These are phyloP conservation scores for Strix uralensis DNA, from an alignment of 2,113 vertebrate species.

Conservation along the genomic window DNA sequence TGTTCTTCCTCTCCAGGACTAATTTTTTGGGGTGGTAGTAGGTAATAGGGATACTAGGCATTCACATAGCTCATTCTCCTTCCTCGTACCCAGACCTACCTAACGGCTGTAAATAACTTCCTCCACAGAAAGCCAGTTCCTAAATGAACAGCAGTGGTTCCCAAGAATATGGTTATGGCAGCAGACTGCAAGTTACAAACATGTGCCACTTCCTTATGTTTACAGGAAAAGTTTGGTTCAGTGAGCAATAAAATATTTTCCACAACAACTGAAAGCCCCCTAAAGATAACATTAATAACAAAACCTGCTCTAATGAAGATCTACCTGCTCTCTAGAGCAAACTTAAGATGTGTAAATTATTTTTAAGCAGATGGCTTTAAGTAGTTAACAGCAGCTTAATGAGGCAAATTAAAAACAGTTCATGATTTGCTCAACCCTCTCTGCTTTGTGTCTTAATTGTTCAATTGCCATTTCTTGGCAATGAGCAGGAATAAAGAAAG, in stretches of 20 bases:
- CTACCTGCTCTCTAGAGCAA: slow-evolving; percentile 45
- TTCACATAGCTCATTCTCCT: background rate
- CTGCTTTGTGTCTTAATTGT: slow-evolving; percentile 14
- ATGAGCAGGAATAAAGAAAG: background rate
- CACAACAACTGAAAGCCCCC: background rate
- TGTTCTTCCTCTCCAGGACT: background rate
- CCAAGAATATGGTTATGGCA: background rate
- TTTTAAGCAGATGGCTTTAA: slow-evolving; percentile 57
- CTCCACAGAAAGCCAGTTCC: background rate
- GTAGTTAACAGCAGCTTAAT: slow-evolving; percentile 43
- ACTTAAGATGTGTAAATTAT: slow-evolving; percentile 10
- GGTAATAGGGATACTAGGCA: background rate
- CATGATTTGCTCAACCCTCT: slow-evolving; percentile 26
- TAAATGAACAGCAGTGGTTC: background rate
- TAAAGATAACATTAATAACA: slow-evolving; percentile 18
- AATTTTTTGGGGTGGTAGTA: background rate
- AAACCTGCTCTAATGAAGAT: slow-evolving; percentile 15
- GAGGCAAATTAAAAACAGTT: slow-evolving; percentile 47
- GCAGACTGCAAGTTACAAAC: background rate
- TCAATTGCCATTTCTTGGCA: slow-evolving; percentile 20
- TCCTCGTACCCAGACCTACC: background rate
- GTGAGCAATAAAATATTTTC: background rate
- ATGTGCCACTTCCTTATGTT: background rate
- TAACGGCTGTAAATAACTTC: background rate
- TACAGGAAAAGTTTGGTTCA: background rate